A percentile compares a stretch with the other conserved stretches of the same genome.
Evolutionary conservation across 2,113 vertebrate genomes (phyloP).

Genomic region (Hippopotamus amphibius): DNA sequence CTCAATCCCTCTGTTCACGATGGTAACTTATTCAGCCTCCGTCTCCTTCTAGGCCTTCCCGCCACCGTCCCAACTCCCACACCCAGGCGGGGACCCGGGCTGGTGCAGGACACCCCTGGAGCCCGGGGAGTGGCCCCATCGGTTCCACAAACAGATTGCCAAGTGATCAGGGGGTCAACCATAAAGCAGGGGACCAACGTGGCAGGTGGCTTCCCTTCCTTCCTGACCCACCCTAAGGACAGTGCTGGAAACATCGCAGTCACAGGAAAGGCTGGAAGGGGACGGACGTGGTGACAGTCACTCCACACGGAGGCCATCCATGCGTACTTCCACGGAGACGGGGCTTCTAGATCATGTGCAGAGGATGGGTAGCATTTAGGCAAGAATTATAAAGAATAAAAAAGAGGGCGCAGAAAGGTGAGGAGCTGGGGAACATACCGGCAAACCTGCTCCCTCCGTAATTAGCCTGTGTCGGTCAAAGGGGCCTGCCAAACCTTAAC

Average conservation of each 20-base stretch:
- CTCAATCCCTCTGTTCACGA: too few relatives aligned
- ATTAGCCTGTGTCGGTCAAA: accelerated
- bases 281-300: accelerated
- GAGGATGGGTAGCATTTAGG: too few relatives aligned
- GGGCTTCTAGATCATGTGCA: neutral
- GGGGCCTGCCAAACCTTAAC: neutral
- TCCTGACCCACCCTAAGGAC: neutral
- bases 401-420: accelerated
- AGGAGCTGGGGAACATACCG: too few relatives aligned
- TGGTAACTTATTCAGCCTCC: neutral
- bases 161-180: too few relatives aligned
- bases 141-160: neutral
- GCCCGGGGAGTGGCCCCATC: accelerated
- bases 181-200: accelerated
- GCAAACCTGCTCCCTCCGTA: neutral
- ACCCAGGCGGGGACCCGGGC: accelerated
- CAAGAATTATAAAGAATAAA: neutral
- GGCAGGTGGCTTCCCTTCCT: neutral
- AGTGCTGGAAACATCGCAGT: accelerated
- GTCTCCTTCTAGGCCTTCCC: neutral
- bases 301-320: accelerated
- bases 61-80: accelerated
- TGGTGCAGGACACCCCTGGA: too few relatives aligned
- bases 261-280: accelerated
- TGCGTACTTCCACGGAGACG: too few relatives aligned